Percentiles rank a stretch among this genome's conserved stretches.
Conservation (phyloP, 2,888 invertebrate species). For the Lasioglossum villosulum region DNA sequence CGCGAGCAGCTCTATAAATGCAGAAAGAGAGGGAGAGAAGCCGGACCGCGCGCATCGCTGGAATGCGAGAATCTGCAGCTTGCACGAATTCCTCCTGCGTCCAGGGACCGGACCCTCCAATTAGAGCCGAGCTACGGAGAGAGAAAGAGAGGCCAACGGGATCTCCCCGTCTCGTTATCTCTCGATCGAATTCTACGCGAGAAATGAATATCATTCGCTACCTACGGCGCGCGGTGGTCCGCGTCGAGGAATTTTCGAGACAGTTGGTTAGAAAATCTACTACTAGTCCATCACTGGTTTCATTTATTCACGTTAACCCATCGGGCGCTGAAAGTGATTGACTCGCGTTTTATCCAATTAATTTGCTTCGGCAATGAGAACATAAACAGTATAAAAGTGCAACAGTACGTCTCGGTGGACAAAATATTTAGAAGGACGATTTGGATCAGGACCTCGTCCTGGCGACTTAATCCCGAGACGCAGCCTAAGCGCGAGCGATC, state of each 20-base stretch:
- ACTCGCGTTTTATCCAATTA: too few species aligned
- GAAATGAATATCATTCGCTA: slow-evolving; percentile 38
- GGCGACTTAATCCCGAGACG: neutral
- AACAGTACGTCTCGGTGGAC: neutral
- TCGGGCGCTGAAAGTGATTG: neutral
- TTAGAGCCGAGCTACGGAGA: slow-evolving; percentile 33
- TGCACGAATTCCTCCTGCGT: slow-evolving; percentile 50
- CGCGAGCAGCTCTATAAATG: slow-evolving; percentile 60
- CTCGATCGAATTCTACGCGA: slow-evolving; percentile 29
- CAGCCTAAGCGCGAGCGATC: neutral
- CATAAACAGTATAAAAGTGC: neutral
- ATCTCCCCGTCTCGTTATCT: slow-evolving; percentile 9
- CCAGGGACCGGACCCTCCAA: slow-evolving; percentile 41
- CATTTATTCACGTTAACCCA: neutral
- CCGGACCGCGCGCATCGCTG: slow-evolving; percentile 44
- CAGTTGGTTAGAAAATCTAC: neutral
- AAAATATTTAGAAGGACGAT: neutral
- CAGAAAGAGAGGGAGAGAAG: slow-evolving; percentile 30
- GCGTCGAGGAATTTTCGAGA: neutral
- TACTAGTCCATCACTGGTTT: neutral
- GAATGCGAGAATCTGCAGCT: slow-evolving; percentile 54
- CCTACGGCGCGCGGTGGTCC: neutral
- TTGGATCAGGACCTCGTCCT: neutral
- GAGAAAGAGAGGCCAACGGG: slow-evolving; percentile 14
- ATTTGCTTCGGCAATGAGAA: too few species aligned